Evolutionary conservation across 2,888 invertebrate genomes (phyloP).

Genomic region (Mythimna albipuncta): DNA sequence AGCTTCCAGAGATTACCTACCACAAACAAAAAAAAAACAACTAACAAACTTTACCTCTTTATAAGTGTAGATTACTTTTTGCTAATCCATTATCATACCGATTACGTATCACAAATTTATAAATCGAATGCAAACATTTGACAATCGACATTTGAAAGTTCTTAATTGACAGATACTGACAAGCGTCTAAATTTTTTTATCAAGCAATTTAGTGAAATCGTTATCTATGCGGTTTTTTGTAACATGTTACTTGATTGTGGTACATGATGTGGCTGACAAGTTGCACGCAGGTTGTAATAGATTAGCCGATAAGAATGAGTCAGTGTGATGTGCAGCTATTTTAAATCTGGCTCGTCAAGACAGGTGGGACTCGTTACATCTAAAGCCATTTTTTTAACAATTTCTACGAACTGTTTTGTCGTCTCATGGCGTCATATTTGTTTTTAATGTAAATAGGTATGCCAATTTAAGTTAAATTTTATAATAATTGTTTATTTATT

Average conservation of each 20-base stretch:
- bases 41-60: no score
- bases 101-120: slow-evolving; percentile 4
- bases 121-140: slow-evolving; percentile 24
- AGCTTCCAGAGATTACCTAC: no score
- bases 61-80: background rate
- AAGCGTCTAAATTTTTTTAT: slow-evolving; percentile 28
- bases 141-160: slow-evolving; percentile 41
- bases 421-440: background rate
- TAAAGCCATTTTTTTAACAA: background rate
- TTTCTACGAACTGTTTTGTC: background rate
- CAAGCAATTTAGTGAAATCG: slow-evolving; percentile 31
- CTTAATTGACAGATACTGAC: slow-evolving; percentile 33
- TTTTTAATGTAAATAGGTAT: no score
- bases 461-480: no score
- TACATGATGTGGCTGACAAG: slow-evolving; percentile 33
- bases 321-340: slow-evolving; percentile 25
- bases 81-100: background rate
- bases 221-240: slow-evolving; percentile 17
- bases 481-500: no score
- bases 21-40: no score
- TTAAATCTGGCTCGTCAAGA: background rate
- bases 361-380: background rate
- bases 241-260: slow-evolving; percentile 7
- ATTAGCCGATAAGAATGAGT: slow-evolving; percentile 44
- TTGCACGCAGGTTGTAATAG: slow-evolving; percentile 36